Conservation (phyloP, 2,888 invertebrate genomes). For the Andrena bicolor region DNA sequence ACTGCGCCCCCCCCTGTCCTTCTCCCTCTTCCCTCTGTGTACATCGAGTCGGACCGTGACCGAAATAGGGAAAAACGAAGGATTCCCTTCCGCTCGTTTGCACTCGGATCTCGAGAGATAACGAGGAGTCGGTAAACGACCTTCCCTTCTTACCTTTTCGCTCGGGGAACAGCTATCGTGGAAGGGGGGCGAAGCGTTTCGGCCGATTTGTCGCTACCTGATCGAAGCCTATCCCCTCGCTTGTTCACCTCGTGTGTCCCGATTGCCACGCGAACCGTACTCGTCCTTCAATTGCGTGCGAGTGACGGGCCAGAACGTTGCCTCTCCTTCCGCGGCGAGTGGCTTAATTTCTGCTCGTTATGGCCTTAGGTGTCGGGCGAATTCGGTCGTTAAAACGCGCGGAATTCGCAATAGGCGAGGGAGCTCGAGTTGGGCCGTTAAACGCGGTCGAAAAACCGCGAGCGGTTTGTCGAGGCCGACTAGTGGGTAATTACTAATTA, state of each 20-base stretch:
- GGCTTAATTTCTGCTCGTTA: neutral
- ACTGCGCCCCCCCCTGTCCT: neutral
- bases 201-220: conserved; percentile 11
- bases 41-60: conserved; percentile 60
- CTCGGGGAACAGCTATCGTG: neutral
- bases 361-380: neutral
- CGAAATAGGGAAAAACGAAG: conserved; percentile 71
- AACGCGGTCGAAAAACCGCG: conserved; percentile 20
- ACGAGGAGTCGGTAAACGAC: conserved; percentile 72
- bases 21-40: conserved; percentile 11
- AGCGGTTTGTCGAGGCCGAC: conserved; percentile 11
- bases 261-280: too few relatives aligned
- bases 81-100: conserved; percentile 72
- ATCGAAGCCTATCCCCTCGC: neutral
- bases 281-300: neutral
- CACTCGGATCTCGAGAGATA: conserved; percentile 72
- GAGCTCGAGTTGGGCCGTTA: neutral
- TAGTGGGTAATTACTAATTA: conserved; percentile 42
- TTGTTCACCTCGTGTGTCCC: neutral
- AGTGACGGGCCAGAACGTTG: neutral
- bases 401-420: conserved; percentile 5
- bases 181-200: neutral
- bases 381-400: conserved; percentile 38
- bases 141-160: conserved; percentile 43
- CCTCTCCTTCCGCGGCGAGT: neutral